phyloP scores from a whole-genome alignment of 2,888 invertebrate species.

The Drosophila parthenogenetica region DNA sequence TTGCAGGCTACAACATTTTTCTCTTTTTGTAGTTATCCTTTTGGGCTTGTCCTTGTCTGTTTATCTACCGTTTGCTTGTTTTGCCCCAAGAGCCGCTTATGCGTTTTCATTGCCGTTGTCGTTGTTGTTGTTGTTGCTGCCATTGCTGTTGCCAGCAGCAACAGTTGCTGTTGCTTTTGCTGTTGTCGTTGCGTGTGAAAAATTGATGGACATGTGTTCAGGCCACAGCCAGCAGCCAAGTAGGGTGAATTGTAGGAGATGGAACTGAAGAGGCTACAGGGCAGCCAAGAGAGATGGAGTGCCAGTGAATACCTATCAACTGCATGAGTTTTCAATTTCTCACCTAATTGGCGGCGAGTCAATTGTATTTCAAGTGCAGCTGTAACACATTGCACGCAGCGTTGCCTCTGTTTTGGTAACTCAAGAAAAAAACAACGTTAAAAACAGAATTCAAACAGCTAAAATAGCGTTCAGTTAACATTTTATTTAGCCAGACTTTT shows the following conservation, averaged over 20 bases:
- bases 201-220: conserved; percentile 69
- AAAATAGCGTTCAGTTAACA: not conserved
- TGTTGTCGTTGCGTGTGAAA: conserved; percentile 46
- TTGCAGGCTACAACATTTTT: conserved; percentile 36
- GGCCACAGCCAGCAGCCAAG: conserved; percentile 17
- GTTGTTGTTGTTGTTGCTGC: conserved; percentile 14
- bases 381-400: conserved; percentile 6
- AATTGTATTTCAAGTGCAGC: conserved; percentile 49
- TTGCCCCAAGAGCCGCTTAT: conserved; percentile 63
- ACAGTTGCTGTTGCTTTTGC: conserved; percentile 36
- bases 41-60: conserved; percentile 57
- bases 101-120: conserved; percentile 52
- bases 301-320: conserved; percentile 32
- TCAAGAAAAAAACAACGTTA: not conserved
- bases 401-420: not conserved
- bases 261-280: not conserved
- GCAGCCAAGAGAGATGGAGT: not conserved
- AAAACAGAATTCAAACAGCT: conserved; percentile 11
- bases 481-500: not conserved
- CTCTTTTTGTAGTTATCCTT: conserved; percentile 18
- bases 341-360: conserved; percentile 70
- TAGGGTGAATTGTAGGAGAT: not conserved
- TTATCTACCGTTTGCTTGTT: conserved; percentile 55
- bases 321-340: conserved; percentile 52
- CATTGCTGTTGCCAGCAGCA: conserved; percentile 52